Evolutionary conservation across 92 coral and sea anemone genomes (phyloP).

Genomic region (Pocillopora meandrina): DNA sequence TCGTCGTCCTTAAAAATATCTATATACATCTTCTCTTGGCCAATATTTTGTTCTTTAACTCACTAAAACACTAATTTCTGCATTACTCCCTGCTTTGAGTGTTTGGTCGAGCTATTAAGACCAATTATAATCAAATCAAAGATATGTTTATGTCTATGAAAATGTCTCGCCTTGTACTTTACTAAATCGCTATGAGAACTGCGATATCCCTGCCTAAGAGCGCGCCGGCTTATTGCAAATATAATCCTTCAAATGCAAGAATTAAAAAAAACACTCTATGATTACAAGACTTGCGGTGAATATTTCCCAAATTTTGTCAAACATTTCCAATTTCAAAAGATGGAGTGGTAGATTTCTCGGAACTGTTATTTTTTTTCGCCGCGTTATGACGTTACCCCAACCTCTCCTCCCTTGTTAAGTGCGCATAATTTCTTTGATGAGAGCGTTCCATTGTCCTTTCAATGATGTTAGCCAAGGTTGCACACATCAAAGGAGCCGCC

Average conservation of each 20-base stretch:
- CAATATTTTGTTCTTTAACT: constrained; percentile 14
- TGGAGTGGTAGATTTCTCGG: neutral
- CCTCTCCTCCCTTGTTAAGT: constrained; percentile 15
- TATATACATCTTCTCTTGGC: neutral
- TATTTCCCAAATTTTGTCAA: neutral
- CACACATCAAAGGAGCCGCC: constrained; percentile 50
- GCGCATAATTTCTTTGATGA: constrained; percentile 26
- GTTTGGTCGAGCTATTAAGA: constrained; percentile 30
- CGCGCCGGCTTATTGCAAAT: constrained; percentile 2
- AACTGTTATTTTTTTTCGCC: neutral
- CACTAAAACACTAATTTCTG: neutral
- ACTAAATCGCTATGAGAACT: neutral
- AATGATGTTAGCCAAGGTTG: constrained; percentile 38
- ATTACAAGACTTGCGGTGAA: neutral
- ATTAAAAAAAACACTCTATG: neutral
- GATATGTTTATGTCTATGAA: constrained; percentile 21
- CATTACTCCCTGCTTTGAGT: neutral
- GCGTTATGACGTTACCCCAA: neutral
- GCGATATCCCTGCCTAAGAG: neutral
- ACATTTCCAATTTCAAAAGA: neutral
- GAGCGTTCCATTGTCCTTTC: constrained; percentile 37
- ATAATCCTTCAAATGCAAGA: constrained; percentile 2
- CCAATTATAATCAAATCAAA: constrained; percentile 43
- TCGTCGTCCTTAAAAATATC: neutral
- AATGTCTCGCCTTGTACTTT: constrained; percentile 4